Evolutionary conservation across 1,140 invertebrate species (phyloP), one percentile per base, ranked within the genome.

Genomic region (Sweltsa coloradensis): DNA sequence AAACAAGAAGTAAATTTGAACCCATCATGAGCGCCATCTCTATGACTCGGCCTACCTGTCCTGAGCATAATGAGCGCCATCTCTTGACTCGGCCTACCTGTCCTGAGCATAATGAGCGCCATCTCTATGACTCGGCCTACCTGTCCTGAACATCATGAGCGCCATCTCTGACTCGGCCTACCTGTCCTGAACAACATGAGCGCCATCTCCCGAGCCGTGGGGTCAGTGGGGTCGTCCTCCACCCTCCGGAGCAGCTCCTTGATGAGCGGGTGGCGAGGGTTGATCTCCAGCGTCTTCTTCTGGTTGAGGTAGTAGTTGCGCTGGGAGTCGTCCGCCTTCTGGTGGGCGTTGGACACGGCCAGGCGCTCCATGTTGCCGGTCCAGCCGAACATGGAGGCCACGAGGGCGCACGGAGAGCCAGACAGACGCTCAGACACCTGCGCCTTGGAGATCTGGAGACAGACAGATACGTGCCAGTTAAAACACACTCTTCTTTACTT

Each of bases 361-460:
- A 99, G 75, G 44, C 95, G 76, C 67, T 99, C 96, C 96, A 99
- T 99, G 63, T 99, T 99, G 48, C 94, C 96, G 55, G 94, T 97
- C 93, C 92, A 95, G 45, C 93, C 93, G 65, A 94, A 98, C 70
- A 90, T 85, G 49, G 85, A 87, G 34, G 95, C 94, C n/a, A 97
- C 90, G 24, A 99, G 69, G 23, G 94, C 96, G 68, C 91, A 97
- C 0, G 96, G 94, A 2, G 96, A 97, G 49, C 82, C 81, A 34
- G 85, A 81, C 16, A 99, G 69, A 53, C 96, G 76, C 57, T 96
- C 88, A 3, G 94, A 97, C 4, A 99, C 72, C 31, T 76, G 71
- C 2, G 86, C 89, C 63, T 92, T 93, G 45, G 77, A 68, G 55
- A 89, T 81, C 66, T 76, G 61, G 37, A 57, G 49, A 54, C 23